Base-by-base conservation (phyloP, 2,888 invertebrate species). In the Ctenicera cuprea region DNA sequence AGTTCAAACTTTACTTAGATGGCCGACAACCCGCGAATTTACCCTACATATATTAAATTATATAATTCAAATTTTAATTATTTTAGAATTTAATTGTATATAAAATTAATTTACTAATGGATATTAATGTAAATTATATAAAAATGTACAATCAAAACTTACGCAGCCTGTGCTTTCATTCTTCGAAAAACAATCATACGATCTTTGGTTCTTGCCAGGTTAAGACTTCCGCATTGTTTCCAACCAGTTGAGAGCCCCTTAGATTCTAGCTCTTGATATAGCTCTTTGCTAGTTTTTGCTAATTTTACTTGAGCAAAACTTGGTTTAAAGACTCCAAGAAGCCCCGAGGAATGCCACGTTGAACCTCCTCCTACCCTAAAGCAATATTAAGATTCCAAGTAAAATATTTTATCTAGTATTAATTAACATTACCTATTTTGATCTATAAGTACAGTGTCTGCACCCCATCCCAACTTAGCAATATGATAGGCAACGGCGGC, bases 401-500 rank as follows among this genome's bases (percentile, higher is more conserved):
- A 57, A 54, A 14, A 16, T 1, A 45, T 45, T 4, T 33, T 16
- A 14, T 11, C 14, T 57, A 12, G 2, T 20, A 20, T 57, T n/a
- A 57, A 14, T 12, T 37, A 8, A 30, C 1, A 52, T n/a, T 43
- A 94, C 95, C 90, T 91, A 85, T 94, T 95, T 87, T 95, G 94
- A 85, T 98, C 97, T 48, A 98, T 87, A 0, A 98, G 87, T 16
- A 97, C 88, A 0, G 96, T 95, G 77, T 95, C 91, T 26, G 89
- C 88, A 8, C 94, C 95, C 93, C 95, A 95, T 64, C 97, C 97
- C 78, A 93, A 87, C 81, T 92, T 88, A 0, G 95, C 94, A 54
- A 98, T 88, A 85, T 97, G 95, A 86, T 97, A 97, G 11, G 97
- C 97, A 8, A 97, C 95, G 1, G 97, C 95, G 9, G 95, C 94